A percentile compares a stretch with the other conserved stretches of the same genome.
Evolutionary conservation across 2,113 vertebrate genomes (phyloP).

Genomic region (Rhegmatorhina hoffmannsi): DNA sequence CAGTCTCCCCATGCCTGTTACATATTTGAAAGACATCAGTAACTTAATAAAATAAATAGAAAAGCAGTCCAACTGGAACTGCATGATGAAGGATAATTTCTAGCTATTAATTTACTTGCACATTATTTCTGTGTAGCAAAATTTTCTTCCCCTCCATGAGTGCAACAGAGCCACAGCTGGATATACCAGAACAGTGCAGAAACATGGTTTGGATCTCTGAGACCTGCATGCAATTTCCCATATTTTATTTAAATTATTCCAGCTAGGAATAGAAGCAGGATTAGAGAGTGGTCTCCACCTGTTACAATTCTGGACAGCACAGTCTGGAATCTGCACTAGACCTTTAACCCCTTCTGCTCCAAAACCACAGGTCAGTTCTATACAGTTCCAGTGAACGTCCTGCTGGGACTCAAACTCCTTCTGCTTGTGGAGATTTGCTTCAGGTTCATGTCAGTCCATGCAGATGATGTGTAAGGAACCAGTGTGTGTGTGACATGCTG

Average conservation of each 20-base stretch:
- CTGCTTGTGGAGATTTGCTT: not conserved
- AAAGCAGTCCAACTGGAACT: not conserved
- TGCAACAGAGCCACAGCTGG: not conserved
- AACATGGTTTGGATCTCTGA: not conserved
- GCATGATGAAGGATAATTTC: not conserved
- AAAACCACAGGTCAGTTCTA: not conserved
- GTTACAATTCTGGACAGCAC: not conserved
- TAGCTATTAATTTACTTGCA: constrained; percentile 3
- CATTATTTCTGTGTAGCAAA: not conserved
- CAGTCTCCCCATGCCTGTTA: not conserved
- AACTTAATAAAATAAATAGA: not conserved
- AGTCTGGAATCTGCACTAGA: not conserved
- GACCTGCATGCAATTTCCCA: not conserved
- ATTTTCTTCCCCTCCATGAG: not conserved
- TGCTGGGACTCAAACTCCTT: not conserved
- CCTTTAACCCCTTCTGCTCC: not conserved
- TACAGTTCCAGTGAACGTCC: not conserved
- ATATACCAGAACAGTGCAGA: not conserved
- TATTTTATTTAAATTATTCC: not conserved
- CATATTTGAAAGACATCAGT: not conserved
- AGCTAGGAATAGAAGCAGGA: not conserved
- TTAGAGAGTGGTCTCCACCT: not conserved
- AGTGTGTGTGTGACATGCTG: rapidly evolving
- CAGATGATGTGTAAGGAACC: not conserved
- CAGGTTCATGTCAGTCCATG: rapidly evolving